Conservation (phyloP, 2,797 vertebrate genomes). For the Poeciliopsis presidionis region DNA sequence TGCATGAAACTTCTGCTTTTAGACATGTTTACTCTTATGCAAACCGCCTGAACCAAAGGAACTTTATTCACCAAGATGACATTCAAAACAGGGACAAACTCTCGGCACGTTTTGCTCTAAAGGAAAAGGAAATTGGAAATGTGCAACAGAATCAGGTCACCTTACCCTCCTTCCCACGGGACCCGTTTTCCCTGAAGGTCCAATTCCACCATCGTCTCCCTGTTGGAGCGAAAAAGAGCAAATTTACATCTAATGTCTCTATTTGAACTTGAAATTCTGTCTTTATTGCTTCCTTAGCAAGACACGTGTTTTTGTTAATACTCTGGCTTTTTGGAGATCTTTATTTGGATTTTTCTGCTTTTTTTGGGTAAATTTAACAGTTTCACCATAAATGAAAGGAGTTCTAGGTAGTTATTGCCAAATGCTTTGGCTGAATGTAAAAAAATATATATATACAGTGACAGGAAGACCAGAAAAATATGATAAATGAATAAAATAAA, state of each 20-base stretch:
- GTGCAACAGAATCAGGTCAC: not conserved
- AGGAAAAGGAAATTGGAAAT: not conserved
- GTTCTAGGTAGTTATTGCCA: not conserved
- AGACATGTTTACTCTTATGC: not conserved
- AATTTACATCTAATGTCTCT: not conserved
- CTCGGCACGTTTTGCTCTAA: not conserved
- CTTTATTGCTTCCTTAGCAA: not conserved
- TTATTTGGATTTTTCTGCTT: not conserved
- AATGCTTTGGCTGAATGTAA: not conserved
- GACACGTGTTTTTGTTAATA: not conserved
- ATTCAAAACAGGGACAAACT: not conserved
- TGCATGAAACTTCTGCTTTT: constrained; percentile 29
- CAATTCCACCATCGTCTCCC: constrained; percentile 79
- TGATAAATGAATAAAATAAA: not conserved
- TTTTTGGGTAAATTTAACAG: not conserved
- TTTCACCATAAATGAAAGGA: not conserved
- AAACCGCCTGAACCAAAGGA: not conserved
- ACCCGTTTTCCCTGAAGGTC: constrained; percentile 76
- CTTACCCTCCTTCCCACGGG: constrained; percentile 83
- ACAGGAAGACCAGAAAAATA: not conserved
- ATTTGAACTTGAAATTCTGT: not conserved
- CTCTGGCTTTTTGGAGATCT: not conserved
- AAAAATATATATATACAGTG: not conserved
- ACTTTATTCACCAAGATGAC: not conserved
- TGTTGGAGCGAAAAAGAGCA: constrained; percentile 38